Evolutionary conservation across 1,140 invertebrate genomes (phyloP).

Genomic region (Bombus ignitus): DNA sequence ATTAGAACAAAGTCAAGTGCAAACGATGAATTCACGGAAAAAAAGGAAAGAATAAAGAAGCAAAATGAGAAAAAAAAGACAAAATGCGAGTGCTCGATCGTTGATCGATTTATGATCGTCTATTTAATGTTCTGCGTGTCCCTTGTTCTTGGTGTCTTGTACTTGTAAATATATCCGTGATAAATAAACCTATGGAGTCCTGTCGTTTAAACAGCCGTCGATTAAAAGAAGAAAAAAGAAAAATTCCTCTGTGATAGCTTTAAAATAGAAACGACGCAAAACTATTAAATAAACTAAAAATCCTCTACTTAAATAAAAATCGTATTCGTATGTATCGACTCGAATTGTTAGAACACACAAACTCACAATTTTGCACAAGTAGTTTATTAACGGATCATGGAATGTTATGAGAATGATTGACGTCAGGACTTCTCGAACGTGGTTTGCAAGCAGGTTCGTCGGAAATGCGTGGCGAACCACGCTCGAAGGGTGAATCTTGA

Average conservation of each 20-base stretch:
- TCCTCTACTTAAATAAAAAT: too few species aligned
- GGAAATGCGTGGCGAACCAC: neutral
- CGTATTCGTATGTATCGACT: neutral
- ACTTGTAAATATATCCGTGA: conserved; percentile 60
- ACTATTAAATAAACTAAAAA: neutral
- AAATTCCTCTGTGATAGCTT: conserved; percentile 41
- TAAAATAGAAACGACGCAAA: neutral
- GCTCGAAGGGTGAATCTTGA: conserved; percentile 37
- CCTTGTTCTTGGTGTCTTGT: conserved; percentile 70
- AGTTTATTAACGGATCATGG: neutral
- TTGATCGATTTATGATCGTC: conserved; percentile 55
- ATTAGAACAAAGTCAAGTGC: neutral
- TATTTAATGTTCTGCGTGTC: conserved; percentile 71
- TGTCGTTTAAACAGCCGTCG: neutral
- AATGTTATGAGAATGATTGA: neutral
- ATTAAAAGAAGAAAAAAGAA: neutral
- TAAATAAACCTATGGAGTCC: conserved; percentile 46
- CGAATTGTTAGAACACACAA: neutral
- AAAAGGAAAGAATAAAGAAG: neutral
- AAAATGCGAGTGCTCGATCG: conserved; percentile 53
- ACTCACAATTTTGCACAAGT: neutral
- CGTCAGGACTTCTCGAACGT: conserved; percentile 17
- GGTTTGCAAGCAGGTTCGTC: neutral
- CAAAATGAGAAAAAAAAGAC: neutral
- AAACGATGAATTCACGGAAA: neutral